These are phyloP conservation scores for Heloderma charlesbogerti DNA, from an alignment of 2,113 vertebrate genomes.

Conservation along the genomic window DNA sequence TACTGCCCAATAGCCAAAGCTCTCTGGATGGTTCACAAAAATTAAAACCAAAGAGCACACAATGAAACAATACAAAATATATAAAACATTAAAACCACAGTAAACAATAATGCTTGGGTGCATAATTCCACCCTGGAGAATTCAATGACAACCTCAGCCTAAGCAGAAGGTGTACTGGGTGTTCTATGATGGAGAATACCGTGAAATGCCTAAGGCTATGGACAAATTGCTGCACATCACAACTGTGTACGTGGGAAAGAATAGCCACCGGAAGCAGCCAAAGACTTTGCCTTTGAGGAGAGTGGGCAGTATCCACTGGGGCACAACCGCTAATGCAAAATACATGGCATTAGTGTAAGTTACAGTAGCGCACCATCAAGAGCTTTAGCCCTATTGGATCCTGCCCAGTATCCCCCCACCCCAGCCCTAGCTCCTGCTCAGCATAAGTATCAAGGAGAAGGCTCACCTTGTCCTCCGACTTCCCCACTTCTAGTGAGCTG, in stretches of 20 bases:
- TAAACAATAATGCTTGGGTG: too few relatives aligned
- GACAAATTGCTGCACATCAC: not conserved
- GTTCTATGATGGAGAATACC: not conserved
- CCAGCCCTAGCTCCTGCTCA: not conserved
- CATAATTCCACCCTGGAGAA: not conserved
- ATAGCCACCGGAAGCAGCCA: not conserved
- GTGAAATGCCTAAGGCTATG: not conserved
- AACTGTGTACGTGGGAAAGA: not conserved
- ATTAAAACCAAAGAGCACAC: too few relatives aligned
- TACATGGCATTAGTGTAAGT: too few relatives aligned
- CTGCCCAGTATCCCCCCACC: not conserved
- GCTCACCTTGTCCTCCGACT: conserved; percentile 90
- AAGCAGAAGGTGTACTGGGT: not conserved
- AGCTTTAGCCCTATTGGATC: not conserved
- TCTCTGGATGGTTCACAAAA: too few relatives aligned
- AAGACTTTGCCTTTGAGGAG: not conserved
- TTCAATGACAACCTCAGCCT: not conserved
- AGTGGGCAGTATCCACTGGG: too few relatives aligned
- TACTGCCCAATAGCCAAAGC: too few relatives aligned
- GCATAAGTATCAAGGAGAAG: fast-evolving
- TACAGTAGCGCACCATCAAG: too few relatives aligned
- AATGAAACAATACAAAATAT: too few relatives aligned
- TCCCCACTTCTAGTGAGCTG: conserved; percentile 85
- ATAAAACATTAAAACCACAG: too few relatives aligned
- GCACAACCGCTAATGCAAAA: too few relatives aligned